These are phyloP conservation scores for Myiozetetes cayanensis DNA, from an alignment of 2,113 vertebrate genomes.

Conservation along the genomic window DNA sequence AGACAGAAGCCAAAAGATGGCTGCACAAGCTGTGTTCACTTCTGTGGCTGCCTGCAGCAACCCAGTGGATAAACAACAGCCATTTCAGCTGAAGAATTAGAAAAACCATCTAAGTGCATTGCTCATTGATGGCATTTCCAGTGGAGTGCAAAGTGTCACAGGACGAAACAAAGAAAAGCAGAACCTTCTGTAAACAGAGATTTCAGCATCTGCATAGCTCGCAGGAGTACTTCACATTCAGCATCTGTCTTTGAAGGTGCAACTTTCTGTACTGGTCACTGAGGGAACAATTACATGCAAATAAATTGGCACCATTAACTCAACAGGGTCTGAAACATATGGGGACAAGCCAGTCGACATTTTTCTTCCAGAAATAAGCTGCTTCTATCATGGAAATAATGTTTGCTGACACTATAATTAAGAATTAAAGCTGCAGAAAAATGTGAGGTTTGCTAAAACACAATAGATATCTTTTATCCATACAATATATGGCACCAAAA, in stretches of 20 bases:
- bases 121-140: not conserved
- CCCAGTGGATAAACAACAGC: not conserved
- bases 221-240: not conserved
- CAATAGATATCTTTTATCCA: constrained; percentile 52
- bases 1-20: constrained; percentile 16
- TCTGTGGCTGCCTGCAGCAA: not conserved
- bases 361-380: constrained; percentile 14
- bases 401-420: constrained; percentile 36
- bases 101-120: not conserved
- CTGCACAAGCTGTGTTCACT: constrained; percentile 2
- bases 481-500: constrained; percentile 44
- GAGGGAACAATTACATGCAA: constrained; percentile 1
- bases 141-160: not conserved
- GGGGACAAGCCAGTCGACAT: not conserved
- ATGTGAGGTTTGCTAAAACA: constrained; percentile 50
- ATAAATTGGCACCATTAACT: constrained; percentile 8
- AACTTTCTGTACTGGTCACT: not conserved
- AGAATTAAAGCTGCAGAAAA: constrained; percentile 54
- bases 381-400: not conserved
- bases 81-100: not conserved
- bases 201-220: not conserved
- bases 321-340: not conserved
- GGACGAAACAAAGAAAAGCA: not conserved
- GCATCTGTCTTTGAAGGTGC: not conserved
- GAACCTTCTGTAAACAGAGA: not conserved